phyloP scores from a whole-genome alignment of 2,113 vertebrate genomes.

The Pseudorectes ferrugineus region DNA sequence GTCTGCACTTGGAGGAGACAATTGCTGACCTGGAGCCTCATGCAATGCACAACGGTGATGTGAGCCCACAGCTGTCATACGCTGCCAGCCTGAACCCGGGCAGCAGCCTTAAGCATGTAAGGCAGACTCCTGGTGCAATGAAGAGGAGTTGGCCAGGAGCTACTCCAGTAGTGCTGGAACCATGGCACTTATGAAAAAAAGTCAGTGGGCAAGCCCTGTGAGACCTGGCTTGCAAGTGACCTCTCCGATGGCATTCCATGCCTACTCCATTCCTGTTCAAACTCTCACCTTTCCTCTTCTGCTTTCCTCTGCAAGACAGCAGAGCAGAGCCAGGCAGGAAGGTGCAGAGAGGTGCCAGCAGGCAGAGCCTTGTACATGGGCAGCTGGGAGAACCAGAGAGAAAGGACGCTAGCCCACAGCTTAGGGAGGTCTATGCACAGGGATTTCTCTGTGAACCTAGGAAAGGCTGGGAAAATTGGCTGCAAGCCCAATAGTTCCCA shows the following conservation, averaged over 20 bases:
- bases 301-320: not conserved
- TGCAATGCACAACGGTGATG: accelerated
- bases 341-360: not conserved
- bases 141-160: not conserved
- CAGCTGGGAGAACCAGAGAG: not conserved
- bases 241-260: not conserved
- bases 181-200: not conserved
- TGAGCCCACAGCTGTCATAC: not conserved
- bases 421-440: not conserved
- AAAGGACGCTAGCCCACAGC: not conserved
- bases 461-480: not conserved
- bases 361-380: accelerated
- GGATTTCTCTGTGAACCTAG: not conserved
- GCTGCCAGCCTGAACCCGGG: not conserved
- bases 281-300: not conserved
- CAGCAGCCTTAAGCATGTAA: not conserved
- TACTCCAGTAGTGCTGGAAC: not conserved
- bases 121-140: no score
- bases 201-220: not conserved
- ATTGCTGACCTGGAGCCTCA: not conserved
- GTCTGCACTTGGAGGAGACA: not conserved
- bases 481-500: not conserved
- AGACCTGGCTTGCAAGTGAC: not conserved
- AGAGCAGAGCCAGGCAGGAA: not conserved
- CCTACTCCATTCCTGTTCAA: not conserved